Percentiles rank a stretch among this genome's conserved stretches.
phyloP scores from a whole-genome alignment of 2,888 invertebrate species.

The Seira musarum region DNA sequence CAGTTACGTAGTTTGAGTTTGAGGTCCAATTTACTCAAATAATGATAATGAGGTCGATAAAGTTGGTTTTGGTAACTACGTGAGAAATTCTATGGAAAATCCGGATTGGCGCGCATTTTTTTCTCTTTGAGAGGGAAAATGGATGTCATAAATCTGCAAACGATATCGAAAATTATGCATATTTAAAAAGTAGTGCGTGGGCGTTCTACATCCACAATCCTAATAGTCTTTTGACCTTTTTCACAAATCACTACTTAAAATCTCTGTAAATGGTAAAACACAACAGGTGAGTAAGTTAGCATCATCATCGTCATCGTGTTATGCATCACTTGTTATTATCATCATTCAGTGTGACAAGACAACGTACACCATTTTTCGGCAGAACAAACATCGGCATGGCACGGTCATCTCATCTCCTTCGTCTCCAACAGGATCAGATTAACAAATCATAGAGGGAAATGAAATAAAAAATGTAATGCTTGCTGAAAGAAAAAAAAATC shows the following conservation, averaged over 20 bases:
- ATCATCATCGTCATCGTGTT: not conserved
- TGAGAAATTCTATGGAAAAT: no score
- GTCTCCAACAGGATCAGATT: not conserved
- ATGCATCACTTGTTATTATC: constrained; percentile 41
- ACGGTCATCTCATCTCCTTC: no score
- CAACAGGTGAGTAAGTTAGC: constrained; percentile 56
- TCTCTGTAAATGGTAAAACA: constrained; percentile 69
- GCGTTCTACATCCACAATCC: constrained; percentile 62
- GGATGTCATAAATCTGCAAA: not conserved
- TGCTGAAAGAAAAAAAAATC: not conserved
- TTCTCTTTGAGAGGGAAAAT: not conserved
- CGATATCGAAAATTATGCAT: constrained; percentile 22
- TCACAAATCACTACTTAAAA: constrained; percentile 69
- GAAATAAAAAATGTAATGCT: not conserved
- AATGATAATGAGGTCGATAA: no score
- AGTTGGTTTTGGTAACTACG: no score
- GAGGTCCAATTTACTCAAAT: no score
- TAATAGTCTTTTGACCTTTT: constrained; percentile 70
- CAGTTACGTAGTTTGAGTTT: no score
- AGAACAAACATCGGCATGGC: not conserved
- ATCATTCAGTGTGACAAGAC: constrained; percentile 35
- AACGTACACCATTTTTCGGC: not conserved
- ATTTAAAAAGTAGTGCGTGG: constrained; percentile 59
- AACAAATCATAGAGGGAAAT: not conserved
- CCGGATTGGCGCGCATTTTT: no score